Evolutionary conservation across 1,140 invertebrate genomes (phyloP).

Genomic region (Mya arenaria): DNA sequence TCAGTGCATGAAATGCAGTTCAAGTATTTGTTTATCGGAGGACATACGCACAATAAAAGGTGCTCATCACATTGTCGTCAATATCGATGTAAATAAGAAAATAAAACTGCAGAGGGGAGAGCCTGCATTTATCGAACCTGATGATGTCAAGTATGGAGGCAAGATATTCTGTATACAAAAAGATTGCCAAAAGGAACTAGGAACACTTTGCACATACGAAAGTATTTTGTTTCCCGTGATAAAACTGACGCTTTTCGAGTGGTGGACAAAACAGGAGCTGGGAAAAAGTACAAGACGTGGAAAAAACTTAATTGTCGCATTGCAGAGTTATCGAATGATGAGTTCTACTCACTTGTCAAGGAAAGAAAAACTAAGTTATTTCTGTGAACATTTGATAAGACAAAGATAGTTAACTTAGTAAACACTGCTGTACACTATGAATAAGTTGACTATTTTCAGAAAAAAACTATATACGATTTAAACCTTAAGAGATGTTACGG

Average conservation of each 20-base stretch:
- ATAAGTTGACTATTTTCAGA: no score
- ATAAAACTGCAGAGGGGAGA: neutral
- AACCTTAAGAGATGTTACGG: no score
- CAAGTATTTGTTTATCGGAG: neutral
- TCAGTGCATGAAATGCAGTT: neutral
- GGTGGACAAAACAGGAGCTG: neutral
- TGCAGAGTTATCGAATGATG: no score
- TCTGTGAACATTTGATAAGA: no score
- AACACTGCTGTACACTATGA: no score
- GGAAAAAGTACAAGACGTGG: neutral
- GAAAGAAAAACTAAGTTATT: no score
- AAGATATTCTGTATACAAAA: neutral
- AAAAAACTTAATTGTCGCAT: neutral
- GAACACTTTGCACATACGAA: slow-evolving; percentile 1
- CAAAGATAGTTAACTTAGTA: no score
- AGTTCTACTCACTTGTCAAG: no score
- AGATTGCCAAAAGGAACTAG: neutral
- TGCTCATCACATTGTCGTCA: slow-evolving; percentile 8
- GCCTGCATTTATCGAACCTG: neutral
- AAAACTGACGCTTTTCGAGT: neutral
- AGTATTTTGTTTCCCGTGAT: slow-evolving; percentile 12
- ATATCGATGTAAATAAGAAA: neutral
- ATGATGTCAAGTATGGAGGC: neutral
- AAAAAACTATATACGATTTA: no score
- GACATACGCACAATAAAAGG: neutral